Conservation (phyloP, 2,888 invertebrate species). For the Phrixothrix hirtus region DNA sequence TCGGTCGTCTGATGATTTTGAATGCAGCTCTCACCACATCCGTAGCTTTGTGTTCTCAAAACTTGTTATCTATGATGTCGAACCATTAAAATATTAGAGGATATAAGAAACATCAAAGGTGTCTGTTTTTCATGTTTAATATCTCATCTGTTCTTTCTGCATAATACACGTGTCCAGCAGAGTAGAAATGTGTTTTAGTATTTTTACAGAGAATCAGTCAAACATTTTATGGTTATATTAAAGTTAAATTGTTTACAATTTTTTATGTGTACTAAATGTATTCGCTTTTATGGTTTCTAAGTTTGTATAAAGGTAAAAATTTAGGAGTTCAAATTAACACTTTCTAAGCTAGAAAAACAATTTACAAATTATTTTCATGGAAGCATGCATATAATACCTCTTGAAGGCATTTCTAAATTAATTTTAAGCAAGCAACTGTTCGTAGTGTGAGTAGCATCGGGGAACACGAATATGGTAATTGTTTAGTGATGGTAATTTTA, state of each 20-base stretch:
- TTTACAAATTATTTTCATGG: too few species aligned
- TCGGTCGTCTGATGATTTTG: constrained; percentile 18
- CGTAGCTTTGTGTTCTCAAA: constrained; percentile 40
- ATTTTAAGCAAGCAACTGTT: constrained; percentile 6
- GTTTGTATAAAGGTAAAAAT: too few species aligned
- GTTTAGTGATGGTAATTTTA: constrained; percentile 50
- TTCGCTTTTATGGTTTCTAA: too few species aligned
- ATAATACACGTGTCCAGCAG: constrained; percentile 24
- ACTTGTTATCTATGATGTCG: constrained; percentile 40
- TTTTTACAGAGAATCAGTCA: too few species aligned
- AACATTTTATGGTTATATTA: too few species aligned
- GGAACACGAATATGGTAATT: constrained; percentile 46
- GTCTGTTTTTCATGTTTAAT: constrained; percentile 26
- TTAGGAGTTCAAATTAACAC: too few species aligned
- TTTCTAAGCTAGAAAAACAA: too few species aligned
- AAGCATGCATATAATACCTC: too few species aligned
- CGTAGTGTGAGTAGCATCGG: constrained; percentile 21
- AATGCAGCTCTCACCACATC: constrained; percentile 40
- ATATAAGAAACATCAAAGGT: constrained; percentile 37
- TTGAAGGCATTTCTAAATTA: constrained; percentile 11
- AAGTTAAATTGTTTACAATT: too few species aligned
- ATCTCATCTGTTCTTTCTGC: constrained; percentile 21
- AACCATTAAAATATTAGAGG: constrained; percentile 40
- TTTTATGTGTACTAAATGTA: too few species aligned
- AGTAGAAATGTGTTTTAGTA: neutral